Evolutionary conservation across 2,888 invertebrate genomes (phyloP), one percentile per base, ranked within the genome.

Genomic region (Spatulosminthurus flaviceps): DNA sequence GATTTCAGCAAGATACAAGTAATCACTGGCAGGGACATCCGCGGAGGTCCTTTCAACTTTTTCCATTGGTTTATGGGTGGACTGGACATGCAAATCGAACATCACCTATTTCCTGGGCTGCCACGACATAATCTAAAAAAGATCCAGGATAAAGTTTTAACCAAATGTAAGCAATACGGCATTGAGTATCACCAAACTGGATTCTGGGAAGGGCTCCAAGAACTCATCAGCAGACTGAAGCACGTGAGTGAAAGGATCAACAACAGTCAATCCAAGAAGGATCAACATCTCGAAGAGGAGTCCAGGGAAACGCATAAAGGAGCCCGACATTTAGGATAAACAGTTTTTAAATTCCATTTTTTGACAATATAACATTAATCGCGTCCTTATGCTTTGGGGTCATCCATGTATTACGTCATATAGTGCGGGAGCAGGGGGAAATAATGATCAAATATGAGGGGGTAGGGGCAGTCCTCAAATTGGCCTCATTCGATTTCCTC

Each of bases 61-160:
- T 75, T 75, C 21, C 75, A 75, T 21, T 75, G 61, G 34, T 75
- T 75, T 41, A 75, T 75, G 75, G 75, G 75, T 7, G 75, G 75
- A 21, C 22, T 75, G 64, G 75, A 75, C 64, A 75, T 75, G 75
- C 75, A 75, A 28, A 61, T 74, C 51, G 61, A 43, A 22, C 72
- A 72, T 43, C 43, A 75, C 64, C 34, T 75, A 1, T 75, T 75
- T 64, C 75, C 75, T 1, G 75, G 75, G 4, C 29, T 75, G 1
- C 75, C 75, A 21, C 19, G 75, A 34, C 75, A 75, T 64, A 75
- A 75, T 34, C 21, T 75, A 26, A 75, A 75, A 61, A 75, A 75
- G 29, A 75, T 75, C 16, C 75, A 75, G 41, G 41, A 75, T 21
- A 61, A 24, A 19, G 75, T 75, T 64, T 28, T 26, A 29, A 28